Conservation (phyloP, 2,113 vertebrate species). For the Carassius carassius region DNA sequence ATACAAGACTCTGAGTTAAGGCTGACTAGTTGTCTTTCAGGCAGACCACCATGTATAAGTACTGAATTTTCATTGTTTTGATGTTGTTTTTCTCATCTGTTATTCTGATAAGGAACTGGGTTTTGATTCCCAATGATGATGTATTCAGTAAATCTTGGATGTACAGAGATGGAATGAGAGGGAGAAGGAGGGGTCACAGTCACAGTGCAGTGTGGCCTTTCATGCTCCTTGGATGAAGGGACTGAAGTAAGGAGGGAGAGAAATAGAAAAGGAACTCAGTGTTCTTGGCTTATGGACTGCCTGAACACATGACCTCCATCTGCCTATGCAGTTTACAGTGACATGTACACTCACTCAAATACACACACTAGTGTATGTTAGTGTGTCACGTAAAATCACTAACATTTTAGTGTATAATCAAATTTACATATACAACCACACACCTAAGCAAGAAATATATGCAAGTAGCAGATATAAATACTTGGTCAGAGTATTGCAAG, state of each 20-base stretch:
- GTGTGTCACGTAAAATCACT: background rate
- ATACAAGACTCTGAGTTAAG: no score
- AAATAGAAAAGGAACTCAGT: slow-evolving; percentile 65
- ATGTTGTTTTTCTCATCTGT: background rate
- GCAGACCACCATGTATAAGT: background rate
- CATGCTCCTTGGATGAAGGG: slow-evolving; percentile 60
- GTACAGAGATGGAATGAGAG: background rate
- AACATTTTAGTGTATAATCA: background rate
- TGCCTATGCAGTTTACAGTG: slow-evolving; percentile 50
- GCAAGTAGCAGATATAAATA: background rate
- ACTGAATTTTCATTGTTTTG: background rate
- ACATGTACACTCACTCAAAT: slow-evolving; percentile 28
- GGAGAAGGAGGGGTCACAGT: background rate
- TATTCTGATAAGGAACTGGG: background rate
- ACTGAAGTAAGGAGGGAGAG: slow-evolving; percentile 43
- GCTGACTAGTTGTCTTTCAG: no score
- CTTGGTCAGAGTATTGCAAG: background rate
- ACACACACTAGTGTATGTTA: slow-evolving; percentile 21
- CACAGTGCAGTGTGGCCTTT: slow-evolving; percentile 70
- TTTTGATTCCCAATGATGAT: background rate
- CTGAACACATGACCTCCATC: slow-evolving; percentile 56
- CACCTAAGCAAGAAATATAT: background rate
- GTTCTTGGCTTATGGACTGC: slow-evolving; percentile 60
- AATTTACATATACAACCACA: background rate
- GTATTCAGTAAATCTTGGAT: background rate